Percentiles rank a stretch among this genome's conserved stretches.
Conservation (phyloP, 2,888 invertebrate species). For the Eupithecia subfuscata region DNA sequence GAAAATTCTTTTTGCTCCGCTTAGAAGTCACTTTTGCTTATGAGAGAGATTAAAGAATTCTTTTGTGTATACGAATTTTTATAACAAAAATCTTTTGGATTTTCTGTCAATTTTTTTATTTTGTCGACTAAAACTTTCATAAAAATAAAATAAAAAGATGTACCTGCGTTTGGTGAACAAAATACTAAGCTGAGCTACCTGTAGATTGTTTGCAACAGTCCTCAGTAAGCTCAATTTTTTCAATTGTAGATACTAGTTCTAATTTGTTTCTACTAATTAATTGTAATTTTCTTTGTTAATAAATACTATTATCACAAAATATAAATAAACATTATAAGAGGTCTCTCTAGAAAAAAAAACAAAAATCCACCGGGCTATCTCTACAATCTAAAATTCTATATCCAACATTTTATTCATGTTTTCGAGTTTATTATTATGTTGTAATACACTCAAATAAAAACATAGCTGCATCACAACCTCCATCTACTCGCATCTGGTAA, state of each 20-base stretch:
- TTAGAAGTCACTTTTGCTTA: constrained; percentile 60
- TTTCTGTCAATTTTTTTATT: neutral
- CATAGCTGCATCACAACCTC: constrained; percentile 20
- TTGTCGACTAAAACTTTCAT: neutral
- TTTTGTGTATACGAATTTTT: constrained; percentile 37
- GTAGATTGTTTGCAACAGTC: too few relatives aligned
- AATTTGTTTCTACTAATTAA: too few relatives aligned
- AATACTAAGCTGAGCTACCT: neutral
- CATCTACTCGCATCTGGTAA: constrained; percentile 23
- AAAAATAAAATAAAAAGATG: constrained; percentile 10
- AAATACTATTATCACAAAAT: too few relatives aligned
- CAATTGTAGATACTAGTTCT: too few relatives aligned
- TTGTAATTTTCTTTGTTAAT: too few relatives aligned
- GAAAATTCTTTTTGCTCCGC: constrained; percentile 64
- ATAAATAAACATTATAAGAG: too few relatives aligned
- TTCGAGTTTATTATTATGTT: constrained; percentile 37
- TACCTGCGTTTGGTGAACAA: neutral
- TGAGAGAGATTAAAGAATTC: constrained; percentile 58
- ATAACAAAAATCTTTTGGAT: neutral
- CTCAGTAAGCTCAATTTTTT: too few relatives aligned
- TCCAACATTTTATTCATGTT: neutral
- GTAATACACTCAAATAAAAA: constrained; percentile 40
- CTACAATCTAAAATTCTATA: neutral
- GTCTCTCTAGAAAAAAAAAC: too few relatives aligned
- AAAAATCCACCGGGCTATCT: neutral